Conservation (phyloP, 2,113 vertebrate genomes). For the Dolichotis patagonum region DNA sequence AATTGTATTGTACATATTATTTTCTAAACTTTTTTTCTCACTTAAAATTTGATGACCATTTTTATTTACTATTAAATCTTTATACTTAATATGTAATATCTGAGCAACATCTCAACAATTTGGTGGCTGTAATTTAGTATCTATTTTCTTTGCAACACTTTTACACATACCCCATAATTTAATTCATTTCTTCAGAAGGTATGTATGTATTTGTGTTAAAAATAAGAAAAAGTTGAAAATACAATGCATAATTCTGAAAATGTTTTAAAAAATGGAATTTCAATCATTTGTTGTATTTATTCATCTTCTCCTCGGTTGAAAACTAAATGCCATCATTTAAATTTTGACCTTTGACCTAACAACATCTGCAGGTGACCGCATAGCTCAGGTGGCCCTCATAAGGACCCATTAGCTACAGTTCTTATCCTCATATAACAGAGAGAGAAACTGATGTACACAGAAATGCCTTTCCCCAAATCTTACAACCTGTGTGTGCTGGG, state of each 20-base stretch:
- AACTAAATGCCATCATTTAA: background rate
- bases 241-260: background rate
- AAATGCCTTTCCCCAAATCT: background rate
- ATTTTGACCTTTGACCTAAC: background rate
- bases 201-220: background rate
- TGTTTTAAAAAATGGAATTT: background rate
- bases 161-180: background rate
- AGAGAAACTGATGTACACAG: background rate
- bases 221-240: background rate
- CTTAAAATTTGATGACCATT: background rate
- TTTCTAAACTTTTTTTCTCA: background rate
- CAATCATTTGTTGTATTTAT: background rate
- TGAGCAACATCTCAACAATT: conserved; percentile 34
- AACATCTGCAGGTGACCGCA: background rate
- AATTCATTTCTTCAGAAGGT: conserved; percentile 22
- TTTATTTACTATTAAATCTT: conserved; percentile 39
- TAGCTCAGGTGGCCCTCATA: background rate
- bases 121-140: background rate
- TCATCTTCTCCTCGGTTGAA: background rate
- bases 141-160: background rate
- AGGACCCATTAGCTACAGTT: background rate
- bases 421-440: background rate
- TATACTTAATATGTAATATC: conserved; percentile 4
- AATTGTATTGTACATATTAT: background rate
- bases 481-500: background rate